Conservation (phyloP, 1,140 invertebrate genomes). For the Episyrphus balteatus region DNA sequence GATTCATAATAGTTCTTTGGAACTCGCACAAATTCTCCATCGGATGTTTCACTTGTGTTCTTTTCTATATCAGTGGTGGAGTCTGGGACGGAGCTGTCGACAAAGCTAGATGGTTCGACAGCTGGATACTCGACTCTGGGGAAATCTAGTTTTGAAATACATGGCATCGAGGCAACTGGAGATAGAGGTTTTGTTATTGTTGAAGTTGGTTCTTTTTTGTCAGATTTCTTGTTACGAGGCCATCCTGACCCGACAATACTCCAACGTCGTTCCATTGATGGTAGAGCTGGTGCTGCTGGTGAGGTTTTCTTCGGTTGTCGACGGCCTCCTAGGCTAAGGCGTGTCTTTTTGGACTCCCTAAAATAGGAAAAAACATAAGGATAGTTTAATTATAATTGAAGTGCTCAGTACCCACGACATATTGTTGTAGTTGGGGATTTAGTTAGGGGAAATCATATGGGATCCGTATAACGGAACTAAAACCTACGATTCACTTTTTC, state of each 20-base stretch:
- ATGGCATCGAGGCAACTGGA: slow-evolving; percentile 1
- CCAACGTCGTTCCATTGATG: slow-evolving; percentile 15
- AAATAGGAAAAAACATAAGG: slow-evolving; percentile 1
- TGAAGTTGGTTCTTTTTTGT: slow-evolving; percentile 9
- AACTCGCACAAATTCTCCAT: slow-evolving; percentile 50
- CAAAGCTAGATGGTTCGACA: slow-evolving; percentile 2
- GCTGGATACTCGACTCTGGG: slow-evolving; percentile 3
- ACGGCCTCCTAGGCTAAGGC: slow-evolving; percentile 5
- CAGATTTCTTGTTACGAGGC: slow-evolving; percentile 24
- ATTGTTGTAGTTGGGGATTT: too few species aligned
- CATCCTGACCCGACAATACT: slow-evolving; percentile 14
- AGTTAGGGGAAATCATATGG: too few species aligned
- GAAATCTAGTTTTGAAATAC: slow-evolving; percentile 1
- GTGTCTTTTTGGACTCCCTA: slow-evolving; percentile 9
- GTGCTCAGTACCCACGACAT: too few species aligned
- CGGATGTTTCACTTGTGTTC: neutral
- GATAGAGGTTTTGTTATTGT: neutral
- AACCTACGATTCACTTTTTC: too few species aligned
- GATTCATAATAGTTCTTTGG: slow-evolving; percentile 62
- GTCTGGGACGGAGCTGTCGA: slow-evolving; percentile 14
- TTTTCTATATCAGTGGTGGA: neutral
- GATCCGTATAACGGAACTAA: neutral
- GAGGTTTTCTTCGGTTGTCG: slow-evolving; percentile 1
- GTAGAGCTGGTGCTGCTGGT: too few species aligned
- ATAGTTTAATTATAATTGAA: neutral